phyloP scores from a whole-genome alignment of 2,888 invertebrate species.

The Stomorhina lunata region DNA sequence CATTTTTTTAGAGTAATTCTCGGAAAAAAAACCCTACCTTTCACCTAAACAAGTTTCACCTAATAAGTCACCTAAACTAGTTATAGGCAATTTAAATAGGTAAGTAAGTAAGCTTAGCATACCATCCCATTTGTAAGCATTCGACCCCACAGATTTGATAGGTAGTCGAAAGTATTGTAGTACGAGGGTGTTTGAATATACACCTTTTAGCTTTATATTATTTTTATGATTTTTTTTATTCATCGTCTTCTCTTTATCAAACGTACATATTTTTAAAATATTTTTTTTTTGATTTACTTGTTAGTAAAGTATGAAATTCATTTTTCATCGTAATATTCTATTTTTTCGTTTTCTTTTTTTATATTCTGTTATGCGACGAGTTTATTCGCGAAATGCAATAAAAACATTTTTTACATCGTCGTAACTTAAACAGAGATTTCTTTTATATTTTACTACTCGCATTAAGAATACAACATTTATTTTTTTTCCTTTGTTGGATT shows the following conservation, averaged over 20 bases:
- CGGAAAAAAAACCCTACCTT: too few relatives aligned
- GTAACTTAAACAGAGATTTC: conserved; percentile 66
- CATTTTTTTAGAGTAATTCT: too few relatives aligned
- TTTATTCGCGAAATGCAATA: conserved; percentile 78
- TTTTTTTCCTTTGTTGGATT: background rate
- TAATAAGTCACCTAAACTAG: too few relatives aligned
- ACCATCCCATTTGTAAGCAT: background rate
- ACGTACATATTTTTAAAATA: conserved; percentile 40
- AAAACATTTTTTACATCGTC: conserved; percentile 76
- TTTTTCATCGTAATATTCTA: conserved; percentile 40
- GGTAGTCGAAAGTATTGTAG: background rate
- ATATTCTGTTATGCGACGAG: conserved; percentile 52
- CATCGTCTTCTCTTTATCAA: conserved; percentile 31
- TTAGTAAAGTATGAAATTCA: conserved; percentile 61
- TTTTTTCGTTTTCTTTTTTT: conserved; percentile 38
- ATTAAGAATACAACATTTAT: conserved; percentile 41
- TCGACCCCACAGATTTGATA: background rate
- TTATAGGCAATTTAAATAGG: too few relatives aligned
- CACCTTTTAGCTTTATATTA: conserved; percentile 69
- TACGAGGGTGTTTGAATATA: conserved; percentile 47
- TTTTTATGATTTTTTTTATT: conserved; percentile 72
- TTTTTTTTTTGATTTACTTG: conserved; percentile 61
- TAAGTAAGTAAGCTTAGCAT: background rate
- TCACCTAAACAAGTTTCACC: too few relatives aligned
- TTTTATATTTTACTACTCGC: conserved; percentile 57